phyloP scores from a whole-genome alignment of 2,888 invertebrate species.

The Venustoraphidia nigricollis region DNA sequence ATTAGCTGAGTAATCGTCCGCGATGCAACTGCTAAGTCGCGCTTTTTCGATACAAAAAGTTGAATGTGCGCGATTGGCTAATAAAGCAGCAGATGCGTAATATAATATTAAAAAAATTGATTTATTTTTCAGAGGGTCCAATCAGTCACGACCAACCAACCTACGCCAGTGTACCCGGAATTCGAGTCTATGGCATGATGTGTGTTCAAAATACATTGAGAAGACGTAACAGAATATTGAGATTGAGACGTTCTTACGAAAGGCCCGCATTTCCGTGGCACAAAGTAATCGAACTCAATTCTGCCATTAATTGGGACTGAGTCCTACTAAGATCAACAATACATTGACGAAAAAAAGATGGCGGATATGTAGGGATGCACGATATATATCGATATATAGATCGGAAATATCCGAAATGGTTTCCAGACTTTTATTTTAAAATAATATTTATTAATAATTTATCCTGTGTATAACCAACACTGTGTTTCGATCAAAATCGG shows the following conservation, averaged over 20 bases:
- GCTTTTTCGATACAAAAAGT: background rate
- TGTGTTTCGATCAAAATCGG: no score
- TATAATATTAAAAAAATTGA: background rate
- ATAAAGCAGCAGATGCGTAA: background rate
- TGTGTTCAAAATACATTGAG: slow-evolving; percentile 42
- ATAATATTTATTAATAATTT: no score
- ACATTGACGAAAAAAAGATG: no score
- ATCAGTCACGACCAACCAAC: slow-evolving; percentile 90
- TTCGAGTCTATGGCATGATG: slow-evolving; percentile 89
- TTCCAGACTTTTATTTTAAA: no score
- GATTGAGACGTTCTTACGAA: slow-evolving; percentile 27
- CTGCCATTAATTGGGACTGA: slow-evolving; percentile 52
- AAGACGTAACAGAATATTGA: slow-evolving; percentile 28
- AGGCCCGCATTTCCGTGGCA: slow-evolving; percentile 65
- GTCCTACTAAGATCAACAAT: background rate
- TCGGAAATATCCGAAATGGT: no score
- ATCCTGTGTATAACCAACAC: no score
- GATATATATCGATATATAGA: no score
- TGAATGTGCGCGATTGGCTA: background rate
- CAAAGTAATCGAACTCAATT: slow-evolving; percentile 53
- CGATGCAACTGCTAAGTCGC: no score
- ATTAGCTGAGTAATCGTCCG: no score
- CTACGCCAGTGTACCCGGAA: slow-evolving; percentile 85
- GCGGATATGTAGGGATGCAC: no score
- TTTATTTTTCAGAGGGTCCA: slow-evolving; percentile 58